phyloP scores from a whole-genome alignment of 2,797 vertebrate species.

The Gorsachius magnificus region DNA sequence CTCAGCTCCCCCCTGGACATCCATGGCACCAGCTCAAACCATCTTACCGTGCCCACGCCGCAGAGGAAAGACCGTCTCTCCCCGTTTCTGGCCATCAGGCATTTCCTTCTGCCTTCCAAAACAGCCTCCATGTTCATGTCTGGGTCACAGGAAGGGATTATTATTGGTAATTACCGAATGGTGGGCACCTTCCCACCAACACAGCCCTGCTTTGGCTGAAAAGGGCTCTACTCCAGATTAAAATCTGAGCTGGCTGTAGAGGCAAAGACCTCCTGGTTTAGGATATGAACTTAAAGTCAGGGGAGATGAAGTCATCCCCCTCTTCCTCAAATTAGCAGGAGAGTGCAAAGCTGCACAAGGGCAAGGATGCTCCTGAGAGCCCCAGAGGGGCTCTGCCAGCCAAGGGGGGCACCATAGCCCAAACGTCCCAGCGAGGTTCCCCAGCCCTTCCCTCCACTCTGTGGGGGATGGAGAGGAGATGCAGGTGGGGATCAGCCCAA shows the following conservation, averaged over 20 bases:
- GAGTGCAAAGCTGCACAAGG: not conserved
- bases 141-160: slow-evolving; percentile 73
- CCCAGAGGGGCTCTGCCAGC: not conserved
- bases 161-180: slow-evolving; percentile 76
- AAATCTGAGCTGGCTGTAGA: not conserved
- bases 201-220: accelerated
- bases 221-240: not conserved
- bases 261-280: not conserved
- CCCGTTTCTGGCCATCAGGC: slow-evolving; percentile 68
- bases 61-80: slow-evolving; percentile 54
- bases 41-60: slow-evolving; percentile 65
- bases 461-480: not conserved
- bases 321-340: not conserved
- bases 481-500: not conserved
- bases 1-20: not conserved
- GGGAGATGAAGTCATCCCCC: not conserved
- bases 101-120: slow-evolving; percentile 72
- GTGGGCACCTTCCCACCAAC: too few relatives aligned
- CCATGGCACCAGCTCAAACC: slow-evolving; percentile 31
- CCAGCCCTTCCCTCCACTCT: not conserved
- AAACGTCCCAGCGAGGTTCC: not conserved
- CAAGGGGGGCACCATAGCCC: not conserved
- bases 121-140: slow-evolving; percentile 84
- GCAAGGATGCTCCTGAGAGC: not conserved
- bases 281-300: too few relatives aligned